Evolutionary conservation across 2,888 invertebrate genomes (phyloP), one percentile per base, ranked within the genome.

Genomic region (Tetheella fluctuosa): DNA sequence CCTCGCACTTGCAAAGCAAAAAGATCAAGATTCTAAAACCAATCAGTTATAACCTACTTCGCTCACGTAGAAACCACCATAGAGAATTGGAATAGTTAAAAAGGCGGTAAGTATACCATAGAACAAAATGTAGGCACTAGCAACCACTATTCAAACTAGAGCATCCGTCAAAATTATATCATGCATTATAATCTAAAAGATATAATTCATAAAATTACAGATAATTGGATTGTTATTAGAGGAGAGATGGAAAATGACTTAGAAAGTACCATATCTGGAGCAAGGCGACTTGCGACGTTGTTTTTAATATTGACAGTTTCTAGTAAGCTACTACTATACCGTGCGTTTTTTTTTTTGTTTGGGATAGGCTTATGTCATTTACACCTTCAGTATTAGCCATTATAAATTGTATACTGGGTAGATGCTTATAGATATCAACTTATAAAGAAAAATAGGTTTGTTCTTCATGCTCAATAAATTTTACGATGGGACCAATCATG

Each of bases 191-290:
- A 55, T 55, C 55, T 55, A 17, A 34, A n/a, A 13, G 60, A 60
- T 57, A 56, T 60, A 60, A 60, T 25, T 57, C 48, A 39, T 59
- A 54, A 59, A 17, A 48, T 42, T 52, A 57, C 8, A 28, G 17
- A 52, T 48, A 57, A 57, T 57, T 57, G 42, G 52, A 39, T 48
- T 13, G 48, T 57, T 52, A 52, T 25, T 30, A 52, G 17, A 30
- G 28, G 39, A 39, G 54, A 55, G 55, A 37, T 34, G 55, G 55
- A 55, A 55, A 55, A 55, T 55, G 55, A 34, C 1, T 10, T 55
- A 55, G 55, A 55, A 55, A 55, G 55, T 34, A 20, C 13, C 5
- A 48, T 48, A 48, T 48, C 48, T 48, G 48, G 48, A 48, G 48
- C 20, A 48, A 48, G 20, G 20, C 48, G 10, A 7, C 48, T 48